These are phyloP conservation scores for Microcebus tavaratra DNA, from an alignment of 2,113 vertebrate genomes.

Conservation along the genomic window DNA sequence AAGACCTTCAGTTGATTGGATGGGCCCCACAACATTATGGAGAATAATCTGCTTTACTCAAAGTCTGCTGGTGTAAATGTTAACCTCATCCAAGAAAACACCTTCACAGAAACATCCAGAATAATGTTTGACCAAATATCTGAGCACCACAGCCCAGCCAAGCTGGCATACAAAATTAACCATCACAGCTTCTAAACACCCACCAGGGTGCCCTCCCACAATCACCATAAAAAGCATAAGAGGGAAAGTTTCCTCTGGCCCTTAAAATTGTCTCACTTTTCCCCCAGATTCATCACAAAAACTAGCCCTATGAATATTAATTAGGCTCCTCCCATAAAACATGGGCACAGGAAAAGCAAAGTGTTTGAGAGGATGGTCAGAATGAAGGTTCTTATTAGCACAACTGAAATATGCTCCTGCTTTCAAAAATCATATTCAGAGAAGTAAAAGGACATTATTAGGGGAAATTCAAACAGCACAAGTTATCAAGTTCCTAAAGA, in stretches of 20 bases:
- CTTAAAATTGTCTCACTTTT: not conserved
- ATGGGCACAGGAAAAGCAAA: not conserved
- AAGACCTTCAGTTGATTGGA: not conserved
- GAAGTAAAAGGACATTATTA: constrained; percentile 13
- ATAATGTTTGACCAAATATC: not conserved
- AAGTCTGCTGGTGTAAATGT: not conserved
- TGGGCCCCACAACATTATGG: not conserved
- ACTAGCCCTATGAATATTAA: not conserved
- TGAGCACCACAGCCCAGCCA: not conserved
- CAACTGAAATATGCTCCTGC: not conserved
- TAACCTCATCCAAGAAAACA: not conserved
- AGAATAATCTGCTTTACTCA: not conserved
- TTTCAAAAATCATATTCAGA: not conserved
- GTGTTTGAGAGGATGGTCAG: not conserved
- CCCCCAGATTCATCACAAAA: not conserved
- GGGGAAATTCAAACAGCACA: not conserved
- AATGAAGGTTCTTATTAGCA: not conserved
- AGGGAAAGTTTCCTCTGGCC: not conserved
- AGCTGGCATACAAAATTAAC: not conserved
- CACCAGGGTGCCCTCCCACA: not conserved
- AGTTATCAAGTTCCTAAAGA: not conserved
- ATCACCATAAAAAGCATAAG: not conserved
- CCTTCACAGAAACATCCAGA: not conserved
- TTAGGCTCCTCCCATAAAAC: not conserved
- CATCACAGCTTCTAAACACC: not conserved